Conservation (phyloP, 2,888 invertebrate genomes). For the Dromius quadrimaculatus region DNA sequence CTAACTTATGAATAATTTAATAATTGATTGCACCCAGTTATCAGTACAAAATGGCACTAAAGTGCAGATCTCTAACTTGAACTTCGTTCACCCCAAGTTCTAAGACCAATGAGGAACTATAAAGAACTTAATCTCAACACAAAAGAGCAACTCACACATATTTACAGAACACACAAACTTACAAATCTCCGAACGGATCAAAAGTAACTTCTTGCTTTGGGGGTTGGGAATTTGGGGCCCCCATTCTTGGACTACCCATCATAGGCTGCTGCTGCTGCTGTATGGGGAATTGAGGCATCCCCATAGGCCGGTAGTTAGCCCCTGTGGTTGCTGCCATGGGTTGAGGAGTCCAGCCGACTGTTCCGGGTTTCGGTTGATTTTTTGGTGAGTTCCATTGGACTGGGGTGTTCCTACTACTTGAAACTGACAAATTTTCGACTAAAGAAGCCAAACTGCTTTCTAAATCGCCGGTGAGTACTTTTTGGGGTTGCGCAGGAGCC, state of each 20-base stretch:
- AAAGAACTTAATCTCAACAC: slow-evolving; percentile 35
- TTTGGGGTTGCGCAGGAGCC: slow-evolving; percentile 63
- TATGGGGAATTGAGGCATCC: slow-evolving; percentile 52
- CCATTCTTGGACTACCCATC: slow-evolving; percentile 56
- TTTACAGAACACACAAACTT: slow-evolving; percentile 56
- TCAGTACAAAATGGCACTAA: slow-evolving; percentile 42
- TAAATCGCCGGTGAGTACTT: slow-evolving; percentile 90
- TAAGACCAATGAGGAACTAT: slow-evolving; percentile 44
- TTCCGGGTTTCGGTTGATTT: slow-evolving; percentile 80
- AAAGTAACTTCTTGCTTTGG: slow-evolving; percentile 62
- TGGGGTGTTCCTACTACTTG: slow-evolving; percentile 74
- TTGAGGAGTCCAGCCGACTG: slow-evolving; percentile 86
- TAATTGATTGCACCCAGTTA: slow-evolving; percentile 34
- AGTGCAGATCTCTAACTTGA: slow-evolving; percentile 24
- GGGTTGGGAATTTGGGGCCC: slow-evolving; percentile 58
- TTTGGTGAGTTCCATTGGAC: slow-evolving; percentile 88
- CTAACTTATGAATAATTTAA: slow-evolving; percentile 25
- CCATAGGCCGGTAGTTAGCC: slow-evolving; percentile 87
- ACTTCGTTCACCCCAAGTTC: slow-evolving; percentile 20
- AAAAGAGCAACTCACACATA: slow-evolving; percentile 19
- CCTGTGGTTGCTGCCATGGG: slow-evolving; percentile 90
- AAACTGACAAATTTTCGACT: slow-evolving; percentile 92
- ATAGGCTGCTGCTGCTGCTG: slow-evolving; percentile 55
- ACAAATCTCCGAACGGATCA: slow-evolving; percentile 67
- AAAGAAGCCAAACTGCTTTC: slow-evolving; percentile 94